Base-by-base conservation (phyloP, 2,797 vertebrate genomes). In the Sebastes cheni region DNA sequence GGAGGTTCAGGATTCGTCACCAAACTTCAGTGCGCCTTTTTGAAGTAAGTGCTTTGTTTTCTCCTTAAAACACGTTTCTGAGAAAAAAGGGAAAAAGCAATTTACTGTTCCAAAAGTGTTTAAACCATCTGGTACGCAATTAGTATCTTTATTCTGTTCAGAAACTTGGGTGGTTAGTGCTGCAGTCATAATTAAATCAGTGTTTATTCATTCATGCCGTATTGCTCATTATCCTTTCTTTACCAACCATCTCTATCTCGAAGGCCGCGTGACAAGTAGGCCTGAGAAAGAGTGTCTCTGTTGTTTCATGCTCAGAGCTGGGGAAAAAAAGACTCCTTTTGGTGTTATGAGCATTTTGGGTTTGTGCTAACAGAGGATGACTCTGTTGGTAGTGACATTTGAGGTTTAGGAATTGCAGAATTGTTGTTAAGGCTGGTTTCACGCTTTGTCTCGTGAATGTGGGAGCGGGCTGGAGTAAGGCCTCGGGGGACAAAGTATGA, bases 151-250 rank as follows among this genome's bases (percentile, higher is more conserved):
- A 23, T 67, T 64, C 50, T 67, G 60, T 59, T 25, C 34, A 46
- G 36, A 62, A 77, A 81, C 71, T 67, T 68, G 52, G 14, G 68
- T 42, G 10, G n/a, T 58, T 72, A 46, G 14, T 67, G 32, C 36
- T 83, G 30, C 36, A 54, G 18, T 61, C 83, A 27, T 83, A 88
- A 90, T 90, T 60, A 76, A 81, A 83, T 81, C 34, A 77, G 55
- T 76, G 22, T 70, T 77, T 80, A 59, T 30, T 64, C 20, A 85
- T 79, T 88, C 8, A 29, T 79, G 54, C 50, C 54, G 52, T 82
- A 76, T 83, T 83, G 64, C 76, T 89, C 68, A 87, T 92, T 90
- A 84, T 85, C 72, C 25, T 77, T 77, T 61, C 76, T 80, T 54
- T 80, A 69, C 76, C 62, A 79, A 79, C 36, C 54, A 73, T 78